These are phyloP conservation scores for Reinhardtius hippoglossoides DNA, from an alignment of 2,113 vertebrate genomes.

Conservation along the genomic window DNA sequence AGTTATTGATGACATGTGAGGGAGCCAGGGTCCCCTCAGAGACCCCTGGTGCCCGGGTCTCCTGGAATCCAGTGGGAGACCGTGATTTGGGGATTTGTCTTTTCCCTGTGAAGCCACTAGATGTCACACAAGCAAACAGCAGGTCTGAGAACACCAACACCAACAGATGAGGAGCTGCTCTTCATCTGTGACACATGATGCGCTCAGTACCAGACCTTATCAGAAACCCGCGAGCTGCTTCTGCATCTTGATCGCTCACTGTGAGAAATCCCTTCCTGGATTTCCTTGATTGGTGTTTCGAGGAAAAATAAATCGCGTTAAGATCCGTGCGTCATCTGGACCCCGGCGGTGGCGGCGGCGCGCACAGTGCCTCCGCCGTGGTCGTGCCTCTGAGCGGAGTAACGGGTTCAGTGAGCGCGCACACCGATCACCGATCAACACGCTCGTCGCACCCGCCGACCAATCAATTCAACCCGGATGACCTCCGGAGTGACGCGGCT, in stretches of 20 bases:
- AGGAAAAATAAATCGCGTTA: slow-evolving; percentile 1
- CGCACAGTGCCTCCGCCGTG: not conserved
- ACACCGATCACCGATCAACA: slow-evolving; percentile 35
- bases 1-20: too few relatives aligned
- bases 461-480: slow-evolving; percentile 57
- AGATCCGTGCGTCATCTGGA: slow-evolving; percentile 13
- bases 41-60: not conserved
- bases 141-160: not conserved
- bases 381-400: slow-evolving; percentile 27
- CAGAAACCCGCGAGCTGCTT: not conserved
- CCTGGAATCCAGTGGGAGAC: not conserved
- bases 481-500: slow-evolving; percentile 62
- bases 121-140: slow-evolving; percentile 55
- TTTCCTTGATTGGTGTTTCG: not conserved
- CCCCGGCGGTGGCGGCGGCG: slow-evolving; percentile 33
- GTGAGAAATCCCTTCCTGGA: not conserved
- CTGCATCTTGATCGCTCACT: not conserved
- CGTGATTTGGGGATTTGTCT: not conserved
- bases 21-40: not conserved
- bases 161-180: not conserved
- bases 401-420: slow-evolving; percentile 3
- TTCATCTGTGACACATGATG: not conserved
- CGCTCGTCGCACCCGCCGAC: slow-evolving; percentile 7
- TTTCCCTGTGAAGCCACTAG: slow-evolving; percentile 66
- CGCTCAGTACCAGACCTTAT: not conserved